Base-by-base conservation (phyloP, 2,797 vertebrate species). In the Phrynocephalus forsythii region DNA sequence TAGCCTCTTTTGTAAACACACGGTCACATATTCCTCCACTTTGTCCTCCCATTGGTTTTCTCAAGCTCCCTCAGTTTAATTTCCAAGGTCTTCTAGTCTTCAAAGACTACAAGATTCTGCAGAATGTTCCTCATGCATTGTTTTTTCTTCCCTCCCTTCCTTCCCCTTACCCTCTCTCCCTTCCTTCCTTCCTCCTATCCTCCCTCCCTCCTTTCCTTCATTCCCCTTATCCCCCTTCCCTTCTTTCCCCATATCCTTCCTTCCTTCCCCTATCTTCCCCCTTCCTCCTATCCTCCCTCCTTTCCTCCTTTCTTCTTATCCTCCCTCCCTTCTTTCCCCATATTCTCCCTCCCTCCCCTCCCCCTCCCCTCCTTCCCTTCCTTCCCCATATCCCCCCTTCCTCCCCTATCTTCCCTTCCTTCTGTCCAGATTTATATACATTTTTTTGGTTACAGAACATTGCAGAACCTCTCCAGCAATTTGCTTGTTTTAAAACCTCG, bases 1-100 rank as follows among this genome's bases (percentile, higher is more conserved):
- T 92, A 90, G 84, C 84, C 85, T 94, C 75, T 95, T 96, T 96
- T 95, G 90, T 89, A 96, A 90, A 91, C 89, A 94, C 91, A 93
- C 90, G 87, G 85, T 93, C 90, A 83, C 90, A 83, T 91, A 89
- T 91, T 7, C 20, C 71, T 18, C 7, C 28, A 20, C 90, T 24
- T 91, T 90, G 8, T 26, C 1, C 79, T 84, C 93, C 91, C 83
- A 82, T 86, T 90, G 91, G 91, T 91, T 81, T 94, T 94, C 93
- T 93, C 92, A 90, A 89, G 86, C 48, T 89, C 91, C 75, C 67
- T 86, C 86, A 90, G 16, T 78, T 89, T 92, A 50, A 87, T 52
- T 68, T 52, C 38, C 82, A 80, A 66, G 81, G 69, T 76, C 56
- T 85, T 76, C 56, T 85, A 90, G 83, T 48, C 69, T 90, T 90